These are phyloP conservation scores for Hoplostethus atlanticus DNA, from an alignment of 2,797 vertebrate genomes.

Conservation along the genomic window DNA sequence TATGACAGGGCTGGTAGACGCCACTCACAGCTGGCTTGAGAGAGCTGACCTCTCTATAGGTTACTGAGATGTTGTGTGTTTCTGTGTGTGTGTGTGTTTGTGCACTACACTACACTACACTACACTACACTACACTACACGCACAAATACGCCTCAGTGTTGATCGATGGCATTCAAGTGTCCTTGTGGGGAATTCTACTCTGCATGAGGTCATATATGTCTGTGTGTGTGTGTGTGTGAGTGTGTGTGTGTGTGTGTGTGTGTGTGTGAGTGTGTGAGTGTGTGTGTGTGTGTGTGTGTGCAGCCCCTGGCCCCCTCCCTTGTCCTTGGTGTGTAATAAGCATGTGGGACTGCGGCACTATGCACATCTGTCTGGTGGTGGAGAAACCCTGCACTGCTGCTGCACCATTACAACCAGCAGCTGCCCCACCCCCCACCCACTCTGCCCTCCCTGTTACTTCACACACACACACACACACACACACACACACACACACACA, in stretches of 20 bases:
- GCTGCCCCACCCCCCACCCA: slow-evolving; percentile 69
- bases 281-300: slow-evolving; percentile 9
- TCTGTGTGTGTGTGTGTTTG: slow-evolving; percentile 19
- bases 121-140: neutral
- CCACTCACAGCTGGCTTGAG: slow-evolving; percentile 37
- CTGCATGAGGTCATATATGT: slow-evolving; percentile 56
- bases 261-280: slow-evolving; percentile 18
- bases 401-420: slow-evolving; percentile 60
- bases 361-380: slow-evolving; percentile 74
- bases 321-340: slow-evolving; percentile 65
- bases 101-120: neutral
- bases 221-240: neutral
- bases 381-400: slow-evolving; percentile 47
- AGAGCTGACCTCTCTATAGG: neutral
- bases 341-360: slow-evolving; percentile 66
- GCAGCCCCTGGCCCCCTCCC: slow-evolving; percentile 19
- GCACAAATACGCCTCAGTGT: slow-evolving; percentile 21
- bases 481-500: slow-evolving; percentile 27
- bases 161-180: slow-evolving; percentile 51
- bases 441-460: slow-evolving; percentile 49
- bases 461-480: slow-evolving; percentile 24
- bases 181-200: slow-evolving; percentile 62
- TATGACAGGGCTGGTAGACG: neutral
- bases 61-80: neutral
- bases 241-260: neutral